Evolutionary conservation across 2,797 vertebrate genomes (phyloP).

Genomic region (Falco naumanni): DNA sequence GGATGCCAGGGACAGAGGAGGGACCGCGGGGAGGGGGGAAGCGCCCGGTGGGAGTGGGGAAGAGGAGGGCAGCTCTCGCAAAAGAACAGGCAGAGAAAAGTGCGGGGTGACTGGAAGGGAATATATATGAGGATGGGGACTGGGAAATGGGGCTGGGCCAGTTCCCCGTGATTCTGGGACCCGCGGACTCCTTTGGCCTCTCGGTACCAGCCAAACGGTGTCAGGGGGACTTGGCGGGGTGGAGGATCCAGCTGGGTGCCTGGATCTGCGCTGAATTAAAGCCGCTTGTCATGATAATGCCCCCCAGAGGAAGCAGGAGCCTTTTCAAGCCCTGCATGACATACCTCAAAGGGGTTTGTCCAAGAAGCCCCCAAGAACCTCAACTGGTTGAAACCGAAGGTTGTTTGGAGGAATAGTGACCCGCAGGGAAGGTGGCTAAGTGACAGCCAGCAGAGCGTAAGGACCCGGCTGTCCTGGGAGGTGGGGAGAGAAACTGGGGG

Average conservation of each 20-base stretch:
- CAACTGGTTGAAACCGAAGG: not conserved
- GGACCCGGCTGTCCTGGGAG: not conserved
- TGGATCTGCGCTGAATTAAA: not conserved
- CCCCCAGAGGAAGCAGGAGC: constrained; percentile 42
- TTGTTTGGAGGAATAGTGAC: not conserved
- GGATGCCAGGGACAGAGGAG: constrained; percentile 55
- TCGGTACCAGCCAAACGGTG: not conserved
- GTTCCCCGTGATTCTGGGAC: constrained; percentile 30
- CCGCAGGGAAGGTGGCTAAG: not conserved
- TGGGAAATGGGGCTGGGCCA: constrained; percentile 20
- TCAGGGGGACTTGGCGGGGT: not conserved
- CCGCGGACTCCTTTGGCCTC: constrained; percentile 7
- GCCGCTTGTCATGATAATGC: constrained; percentile 26
- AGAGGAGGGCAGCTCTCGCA: constrained; percentile 36
- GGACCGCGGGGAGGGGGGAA: constrained; percentile 29
- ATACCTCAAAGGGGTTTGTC: constrained; percentile 17
- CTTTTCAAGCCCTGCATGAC: constrained; percentile 14
- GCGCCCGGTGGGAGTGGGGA: constrained; percentile 51
- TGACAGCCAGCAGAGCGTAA: not conserved
- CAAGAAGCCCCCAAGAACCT: not conserved
- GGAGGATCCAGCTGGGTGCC: constrained; percentile 16
- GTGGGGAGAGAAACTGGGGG: not conserved
- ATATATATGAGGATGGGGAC: constrained; percentile 52
- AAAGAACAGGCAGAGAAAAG: constrained; percentile 25
- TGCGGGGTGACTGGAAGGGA: constrained; percentile 13